Conservation (phyloP, 2,797 vertebrate genomes). For the Cryptoprocta ferox region DNA sequence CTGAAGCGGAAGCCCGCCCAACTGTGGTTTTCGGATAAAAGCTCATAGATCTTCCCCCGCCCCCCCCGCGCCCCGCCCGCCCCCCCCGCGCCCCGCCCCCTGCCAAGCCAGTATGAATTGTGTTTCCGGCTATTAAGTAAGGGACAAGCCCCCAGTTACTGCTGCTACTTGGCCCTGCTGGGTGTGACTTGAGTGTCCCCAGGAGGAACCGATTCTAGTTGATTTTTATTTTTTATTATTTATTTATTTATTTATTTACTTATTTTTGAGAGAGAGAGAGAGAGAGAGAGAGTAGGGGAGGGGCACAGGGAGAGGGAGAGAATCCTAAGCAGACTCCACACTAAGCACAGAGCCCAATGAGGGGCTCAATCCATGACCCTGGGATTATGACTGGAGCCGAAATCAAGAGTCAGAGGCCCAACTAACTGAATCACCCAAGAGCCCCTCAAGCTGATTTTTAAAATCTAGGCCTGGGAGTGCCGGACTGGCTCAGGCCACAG, state of each 20-base stretch:
- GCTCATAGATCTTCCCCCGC: neutral
- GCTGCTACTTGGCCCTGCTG: neutral
- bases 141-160: neutral
- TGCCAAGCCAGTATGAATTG: neutral
- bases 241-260: too few relatives aligned
- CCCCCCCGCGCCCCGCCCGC: too few relatives aligned
- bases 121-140: neutral
- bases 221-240: neutral
- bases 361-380: too few relatives aligned
- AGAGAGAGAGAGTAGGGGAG: too few relatives aligned
- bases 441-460: neutral
- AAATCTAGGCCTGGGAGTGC: neutral
- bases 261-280: too few relatives aligned
- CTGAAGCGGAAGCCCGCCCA: neutral
- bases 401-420: too few relatives aligned
- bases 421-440: too few relatives aligned
- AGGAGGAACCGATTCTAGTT: neutral
- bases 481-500: neutral
- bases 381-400: too few relatives aligned
- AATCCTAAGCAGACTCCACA: too few relatives aligned
- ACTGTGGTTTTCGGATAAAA: neutral
- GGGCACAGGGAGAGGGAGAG: too few relatives aligned
- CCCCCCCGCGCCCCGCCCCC: fast-evolving
- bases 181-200: neutral
- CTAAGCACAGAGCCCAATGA: too few relatives aligned